Conservation (phyloP, 2,888 invertebrate species). For the Pyrrhia umbra region DNA sequence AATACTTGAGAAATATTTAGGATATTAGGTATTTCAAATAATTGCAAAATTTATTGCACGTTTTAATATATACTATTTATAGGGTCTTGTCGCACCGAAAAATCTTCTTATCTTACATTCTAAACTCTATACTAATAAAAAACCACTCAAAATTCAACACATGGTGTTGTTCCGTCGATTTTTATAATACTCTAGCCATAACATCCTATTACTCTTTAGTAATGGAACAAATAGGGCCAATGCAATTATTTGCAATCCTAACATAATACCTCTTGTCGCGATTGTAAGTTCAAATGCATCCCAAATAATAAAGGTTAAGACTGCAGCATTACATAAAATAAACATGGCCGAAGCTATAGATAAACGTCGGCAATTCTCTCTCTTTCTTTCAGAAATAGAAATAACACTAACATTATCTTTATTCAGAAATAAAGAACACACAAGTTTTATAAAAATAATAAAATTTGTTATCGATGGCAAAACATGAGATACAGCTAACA, state of each 20-base stretch:
- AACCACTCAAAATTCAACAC: background rate
- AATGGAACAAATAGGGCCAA: constrained; percentile 22
- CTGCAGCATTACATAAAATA: constrained; percentile 10
- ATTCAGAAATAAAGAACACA: constrained; percentile 5
- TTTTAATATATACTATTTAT: no score
- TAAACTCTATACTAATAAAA: no score
- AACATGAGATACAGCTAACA: background rate
- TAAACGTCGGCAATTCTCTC: constrained; percentile 18
- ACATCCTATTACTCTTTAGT: constrained; percentile 12
- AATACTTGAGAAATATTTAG: no score
- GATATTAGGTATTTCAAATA: no score
- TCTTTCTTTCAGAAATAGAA: background rate
- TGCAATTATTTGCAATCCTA: constrained; percentile 14
- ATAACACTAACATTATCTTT: background rate
- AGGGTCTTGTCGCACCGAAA: no score
- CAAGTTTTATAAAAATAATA: constrained; percentile 21
- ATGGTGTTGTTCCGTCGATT: background rate
- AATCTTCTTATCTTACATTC: no score
- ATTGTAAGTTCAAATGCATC: constrained; percentile 18
- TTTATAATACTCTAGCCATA: constrained; percentile 19
- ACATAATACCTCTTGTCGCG: background rate
- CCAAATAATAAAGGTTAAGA: constrained; percentile 17
- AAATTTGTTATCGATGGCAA: constrained; percentile 26
- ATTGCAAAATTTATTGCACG: no score
- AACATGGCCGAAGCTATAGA: constrained; percentile 4